Evolutionary conservation across 2,888 invertebrate genomes (phyloP).

Genomic region (Brachycybe producta): DNA sequence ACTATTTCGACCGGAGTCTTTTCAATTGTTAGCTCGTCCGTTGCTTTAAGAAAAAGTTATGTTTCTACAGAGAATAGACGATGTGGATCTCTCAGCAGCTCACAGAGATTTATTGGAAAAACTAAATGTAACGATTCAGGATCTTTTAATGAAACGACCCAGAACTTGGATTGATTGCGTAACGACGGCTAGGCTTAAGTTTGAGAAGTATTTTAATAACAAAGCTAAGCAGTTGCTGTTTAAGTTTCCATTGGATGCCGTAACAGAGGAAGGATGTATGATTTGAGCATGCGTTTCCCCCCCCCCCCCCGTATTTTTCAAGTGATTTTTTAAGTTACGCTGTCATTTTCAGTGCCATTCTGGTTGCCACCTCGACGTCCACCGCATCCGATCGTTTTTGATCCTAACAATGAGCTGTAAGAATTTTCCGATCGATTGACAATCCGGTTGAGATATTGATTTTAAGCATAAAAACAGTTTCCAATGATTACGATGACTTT

Average conservation of each 20-base stretch:
- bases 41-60: too few species aligned
- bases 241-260: slow-evolving; percentile 33
- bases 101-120: slow-evolving; percentile 4
- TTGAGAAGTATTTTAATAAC: slow-evolving; percentile 36
- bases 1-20: too few species aligned
- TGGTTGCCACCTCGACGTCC: slow-evolving; percentile 31
- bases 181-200: slow-evolving; percentile 30
- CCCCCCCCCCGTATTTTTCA: not conserved
- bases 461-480: too few species aligned
- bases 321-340: slow-evolving; percentile 3
- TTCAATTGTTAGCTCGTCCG: too few species aligned
- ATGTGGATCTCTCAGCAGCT: not conserved
- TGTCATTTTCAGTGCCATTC: slow-evolving; percentile 13
- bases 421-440: not conserved
- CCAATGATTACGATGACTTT: too few species aligned
- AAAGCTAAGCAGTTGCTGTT: slow-evolving; percentile 33
- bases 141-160: slow-evolving; percentile 5
- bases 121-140: not conserved
- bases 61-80: too few species aligned
- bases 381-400: slow-evolving; percentile 32
- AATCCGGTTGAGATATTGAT: too few species aligned
- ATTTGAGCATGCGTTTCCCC: not conserved
- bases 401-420: slow-evolving; percentile 26
- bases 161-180: slow-evolving; percentile 26
- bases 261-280: slow-evolving; percentile 15